A percentile compares a stretch with the other conserved stretches of the same genome.
phyloP scores from a whole-genome alignment of 2,113 vertebrate species.

The Isurus oxyrinchus region DNA sequence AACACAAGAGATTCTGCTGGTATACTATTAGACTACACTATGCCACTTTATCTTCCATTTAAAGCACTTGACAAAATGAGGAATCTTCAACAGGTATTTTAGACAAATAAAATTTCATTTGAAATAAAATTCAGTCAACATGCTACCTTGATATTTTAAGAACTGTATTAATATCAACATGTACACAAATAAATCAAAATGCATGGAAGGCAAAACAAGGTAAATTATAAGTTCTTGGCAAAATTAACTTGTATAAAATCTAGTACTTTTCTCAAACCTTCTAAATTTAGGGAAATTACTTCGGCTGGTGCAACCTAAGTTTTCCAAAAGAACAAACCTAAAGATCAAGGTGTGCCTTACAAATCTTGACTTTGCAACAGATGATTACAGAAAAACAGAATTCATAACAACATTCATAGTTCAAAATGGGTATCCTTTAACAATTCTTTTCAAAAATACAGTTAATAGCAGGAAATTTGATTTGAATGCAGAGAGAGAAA shows the following conservation, averaged over 20 bases:
- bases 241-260: not conserved
- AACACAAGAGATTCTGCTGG: not conserved
- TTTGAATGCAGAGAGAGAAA: not conserved
- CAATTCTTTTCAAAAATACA: not conserved
- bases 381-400: not conserved
- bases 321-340: not conserved
- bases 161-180: not conserved
- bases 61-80: not conserved
- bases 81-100: slow-evolving; percentile 22
- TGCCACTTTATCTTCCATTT: not conserved
- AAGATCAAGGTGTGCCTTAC: not conserved
- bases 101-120: not conserved
- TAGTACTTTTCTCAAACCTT: not conserved
- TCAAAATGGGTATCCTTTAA: not conserved
- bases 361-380: not conserved
- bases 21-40: not conserved
- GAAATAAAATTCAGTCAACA: slow-evolving; percentile 4
- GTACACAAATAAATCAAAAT: not conserved
- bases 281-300: not conserved
- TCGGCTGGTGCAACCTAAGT: not conserved
- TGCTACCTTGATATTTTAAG: not conserved
- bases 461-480: not conserved
- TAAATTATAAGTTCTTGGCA: not conserved
- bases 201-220: not conserved
- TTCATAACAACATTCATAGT: not conserved